Percentiles rank a stretch among this genome's conserved stretches.
phyloP scores from a whole-genome alignment of 2,797 vertebrate genomes.

The Sphenodon punctatus region DNA sequence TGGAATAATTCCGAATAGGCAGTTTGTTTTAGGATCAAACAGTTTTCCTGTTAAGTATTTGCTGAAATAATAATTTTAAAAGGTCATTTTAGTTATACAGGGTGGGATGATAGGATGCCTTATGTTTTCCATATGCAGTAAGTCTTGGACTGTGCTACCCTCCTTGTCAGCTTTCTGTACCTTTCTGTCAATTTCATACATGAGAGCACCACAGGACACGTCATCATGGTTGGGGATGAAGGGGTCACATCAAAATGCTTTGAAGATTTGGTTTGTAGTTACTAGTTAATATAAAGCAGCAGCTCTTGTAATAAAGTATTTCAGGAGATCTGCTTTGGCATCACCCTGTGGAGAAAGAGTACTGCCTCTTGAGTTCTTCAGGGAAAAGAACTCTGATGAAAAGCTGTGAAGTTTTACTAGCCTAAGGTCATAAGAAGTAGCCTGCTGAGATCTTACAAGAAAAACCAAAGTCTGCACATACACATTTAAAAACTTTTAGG shows the following conservation, averaged over 20 bases:
- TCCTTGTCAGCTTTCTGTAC: not conserved
- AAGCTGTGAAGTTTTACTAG: not conserved
- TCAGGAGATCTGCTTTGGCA: not conserved
- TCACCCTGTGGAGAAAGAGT: not conserved
- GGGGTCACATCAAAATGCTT: not conserved
- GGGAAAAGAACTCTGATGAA: not conserved
- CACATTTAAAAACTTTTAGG: too few relatives aligned
- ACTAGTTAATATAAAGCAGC: not conserved
- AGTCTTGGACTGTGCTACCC: not conserved
- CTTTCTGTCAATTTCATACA: not conserved
- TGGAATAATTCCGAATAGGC: too few relatives aligned
- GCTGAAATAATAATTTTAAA: not conserved
- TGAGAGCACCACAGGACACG: not conserved
- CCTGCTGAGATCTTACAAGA: not conserved
- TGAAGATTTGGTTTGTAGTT: not conserved
- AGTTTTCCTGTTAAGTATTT: not conserved
- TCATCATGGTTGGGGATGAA: not conserved
- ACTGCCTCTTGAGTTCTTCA: not conserved
- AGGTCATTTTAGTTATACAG: not conserved
- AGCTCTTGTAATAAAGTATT: not conserved
- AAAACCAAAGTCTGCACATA: not conserved
- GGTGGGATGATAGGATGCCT: not conserved
- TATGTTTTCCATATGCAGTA: not conserved
- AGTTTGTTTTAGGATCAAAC: too few relatives aligned
- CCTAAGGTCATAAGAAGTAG: not conserved